phyloP scores from a whole-genome alignment of 2,888 invertebrate species.

The Aphidius colemani region DNA sequence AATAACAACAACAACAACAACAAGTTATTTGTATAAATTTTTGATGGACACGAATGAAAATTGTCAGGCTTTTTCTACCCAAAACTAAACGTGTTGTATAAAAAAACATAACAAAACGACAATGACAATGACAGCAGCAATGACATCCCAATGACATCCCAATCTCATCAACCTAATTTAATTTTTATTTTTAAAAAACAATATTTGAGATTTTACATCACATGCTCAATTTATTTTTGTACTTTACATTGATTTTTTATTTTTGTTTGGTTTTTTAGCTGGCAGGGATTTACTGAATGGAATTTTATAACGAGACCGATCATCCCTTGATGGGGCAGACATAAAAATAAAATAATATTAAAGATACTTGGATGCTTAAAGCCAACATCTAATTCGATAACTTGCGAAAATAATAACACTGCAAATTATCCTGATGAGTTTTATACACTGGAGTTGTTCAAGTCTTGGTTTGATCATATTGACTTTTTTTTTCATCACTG shows the following conservation, averaged over 20 bases:
- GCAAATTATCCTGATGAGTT: constrained; percentile 36
- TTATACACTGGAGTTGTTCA: constrained; percentile 12
- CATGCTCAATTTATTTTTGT: neutral
- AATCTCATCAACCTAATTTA: no score
- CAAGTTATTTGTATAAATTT: neutral
- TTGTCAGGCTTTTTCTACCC: neutral
- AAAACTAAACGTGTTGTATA: neutral
- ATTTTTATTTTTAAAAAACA: neutral
- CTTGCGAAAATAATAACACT: constrained; percentile 52
- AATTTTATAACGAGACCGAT: no score
- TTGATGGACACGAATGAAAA: no score
- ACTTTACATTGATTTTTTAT: neutral
- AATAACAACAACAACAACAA: no score
- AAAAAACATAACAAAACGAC: neutral
- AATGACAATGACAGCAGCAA: neutral
- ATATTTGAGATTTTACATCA: neutral
- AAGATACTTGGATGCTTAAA: constrained; percentile 34
- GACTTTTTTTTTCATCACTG: neutral
- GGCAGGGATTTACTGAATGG: no score
- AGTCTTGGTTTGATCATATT: constrained; percentile 16
- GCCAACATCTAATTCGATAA: constrained; percentile 56
- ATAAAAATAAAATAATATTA: no score
- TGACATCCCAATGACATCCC: neutral
- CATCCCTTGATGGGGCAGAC: no score
- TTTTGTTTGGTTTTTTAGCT: neutral